These are phyloP conservation scores for Diorhabda elongata DNA, from an alignment of 1,140 invertebrate genomes.

Conservation along the genomic window DNA sequence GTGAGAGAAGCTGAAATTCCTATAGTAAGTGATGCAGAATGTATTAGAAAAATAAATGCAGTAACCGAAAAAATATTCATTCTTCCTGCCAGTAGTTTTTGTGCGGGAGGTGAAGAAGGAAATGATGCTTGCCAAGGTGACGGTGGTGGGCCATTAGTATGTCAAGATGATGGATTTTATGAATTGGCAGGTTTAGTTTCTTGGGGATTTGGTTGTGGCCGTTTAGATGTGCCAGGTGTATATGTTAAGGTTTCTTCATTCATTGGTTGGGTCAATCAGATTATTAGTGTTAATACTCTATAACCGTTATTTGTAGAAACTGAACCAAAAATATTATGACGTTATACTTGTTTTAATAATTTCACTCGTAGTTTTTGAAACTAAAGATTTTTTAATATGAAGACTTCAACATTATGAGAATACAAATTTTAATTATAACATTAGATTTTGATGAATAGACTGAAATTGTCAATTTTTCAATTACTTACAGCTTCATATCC, in stretches of 20 bases:
- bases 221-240: conserved; percentile 84
- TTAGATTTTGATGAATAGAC: not conserved
- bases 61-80: conserved; percentile 93
- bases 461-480: not conserved
- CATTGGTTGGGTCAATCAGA: conserved; percentile 96
- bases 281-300: conserved; percentile 90
- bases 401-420: not conserved
- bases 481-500: not conserved
- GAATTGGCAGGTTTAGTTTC: conserved; percentile 87
- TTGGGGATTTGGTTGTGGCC: conserved; percentile 89
- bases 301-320: conserved; percentile 40
- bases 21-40: conserved; percentile 88
- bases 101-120: conserved; percentile 86
- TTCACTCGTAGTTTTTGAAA: not conserved
- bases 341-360: conserved; percentile 10
- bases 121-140: conserved; percentile 94
- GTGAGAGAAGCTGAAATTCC: conserved; percentile 88
- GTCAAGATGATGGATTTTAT: conserved; percentile 88
- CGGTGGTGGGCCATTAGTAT: conserved; percentile 86
- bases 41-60: conserved; percentile 86
- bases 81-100: conserved; percentile 86
- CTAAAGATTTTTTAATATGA: not conserved
- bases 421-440: not conserved
- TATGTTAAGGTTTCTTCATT: conserved; percentile 93
- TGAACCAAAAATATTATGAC: conserved; percentile 11